These are phyloP conservation scores for Aphelenchoides fujianensis DNA, from an alignment of 1,140 invertebrate genomes.

Conservation along the genomic window DNA sequence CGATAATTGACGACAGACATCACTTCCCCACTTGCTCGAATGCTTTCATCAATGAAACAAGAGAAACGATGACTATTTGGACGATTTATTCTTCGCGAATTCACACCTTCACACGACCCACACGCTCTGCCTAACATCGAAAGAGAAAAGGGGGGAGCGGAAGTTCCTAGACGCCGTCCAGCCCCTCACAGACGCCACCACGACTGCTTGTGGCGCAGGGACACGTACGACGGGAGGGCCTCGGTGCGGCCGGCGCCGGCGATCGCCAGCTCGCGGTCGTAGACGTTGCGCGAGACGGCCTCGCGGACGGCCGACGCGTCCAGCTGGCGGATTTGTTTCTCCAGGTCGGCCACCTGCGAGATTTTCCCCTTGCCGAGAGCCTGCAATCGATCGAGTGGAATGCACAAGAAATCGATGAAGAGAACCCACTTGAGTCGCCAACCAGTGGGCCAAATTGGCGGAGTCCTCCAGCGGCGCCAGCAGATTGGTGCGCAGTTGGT, in stretches of 20 bases:
- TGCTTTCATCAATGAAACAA: not conserved
- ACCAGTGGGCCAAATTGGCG: conserved; percentile 34
- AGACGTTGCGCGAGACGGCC: conserved; percentile 44
- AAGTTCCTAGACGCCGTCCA: not conserved
- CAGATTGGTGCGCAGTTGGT: conserved; percentile 33
- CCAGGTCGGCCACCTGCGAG: conserved; percentile 30
- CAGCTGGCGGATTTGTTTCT: conserved; percentile 34
- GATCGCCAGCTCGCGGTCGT: conserved; percentile 45
- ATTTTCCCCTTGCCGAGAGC: conserved; percentile 38
- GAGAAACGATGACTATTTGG: too few species aligned
- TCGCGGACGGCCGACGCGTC: conserved; percentile 35
- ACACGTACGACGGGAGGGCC: conserved; percentile 13
- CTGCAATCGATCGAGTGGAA: conserved; percentile 36
- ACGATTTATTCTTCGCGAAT: not conserved
- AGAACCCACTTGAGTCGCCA: conserved; percentile 38
- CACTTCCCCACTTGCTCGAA: too few species aligned
- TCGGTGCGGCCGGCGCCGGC: conserved; percentile 39
- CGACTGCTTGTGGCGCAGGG: conserved; percentile 18
- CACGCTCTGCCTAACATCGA: not conserved
- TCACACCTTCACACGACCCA: not conserved
- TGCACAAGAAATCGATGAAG: conserved; percentile 18
- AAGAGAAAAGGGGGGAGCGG: too few species aligned
- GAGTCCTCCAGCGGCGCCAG: conserved; percentile 37
- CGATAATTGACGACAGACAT: too few species aligned
- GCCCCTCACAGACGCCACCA: conserved; percentile 27